Base-by-base conservation (phyloP, 64 coral and sea anemone genomes). In the Montipora efflorescens region DNA sequence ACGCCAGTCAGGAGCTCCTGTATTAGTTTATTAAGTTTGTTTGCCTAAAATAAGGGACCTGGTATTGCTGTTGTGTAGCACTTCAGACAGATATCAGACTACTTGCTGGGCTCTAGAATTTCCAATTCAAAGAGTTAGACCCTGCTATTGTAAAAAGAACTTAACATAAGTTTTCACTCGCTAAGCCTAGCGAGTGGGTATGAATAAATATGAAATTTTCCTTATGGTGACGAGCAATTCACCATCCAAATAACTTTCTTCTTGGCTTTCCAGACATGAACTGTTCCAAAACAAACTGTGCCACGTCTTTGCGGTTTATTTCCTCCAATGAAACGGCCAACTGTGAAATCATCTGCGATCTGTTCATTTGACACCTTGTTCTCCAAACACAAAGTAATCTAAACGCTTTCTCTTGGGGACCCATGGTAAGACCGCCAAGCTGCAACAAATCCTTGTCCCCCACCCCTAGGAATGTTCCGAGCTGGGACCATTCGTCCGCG, bases 391-490 rank as follows among this genome's bases (percentile, higher is more conserved):
- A 92, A 19, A 90, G 36, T 46, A 98, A 61, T 83, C 90, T 79
- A 58, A 98, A 98, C 13, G 96, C 96, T 82, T 98, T 98, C 59
- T 95, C 96, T 87, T 98, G 96, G 22, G 93, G 90, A 11, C 96
- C 94, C 96, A 98, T 98, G 69, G 92, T 95, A 59, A 98, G 74
- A 14, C 90, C 83, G 25, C 86, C 77, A 59, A 98, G 82, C 11
- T 89, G 74, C 62, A 89, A 75, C 46, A 98, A 69, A 66, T 98
- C 96, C 67, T 66, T 81, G 49, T 98, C 96, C 52, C 84, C 59
- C 3, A 98, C 87, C 22, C 93, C 96, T 49, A 98, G 66, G 58
- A 95, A 98, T 22, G 96, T 90, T 90, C 96, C 96, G 4, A 98
- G 96, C 73, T 95, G 93, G 13, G 96, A 95, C 96, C 96, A 98